Base-by-base conservation (phyloP, 1,140 invertebrate genomes). In the Heliconius himera region DNA sequence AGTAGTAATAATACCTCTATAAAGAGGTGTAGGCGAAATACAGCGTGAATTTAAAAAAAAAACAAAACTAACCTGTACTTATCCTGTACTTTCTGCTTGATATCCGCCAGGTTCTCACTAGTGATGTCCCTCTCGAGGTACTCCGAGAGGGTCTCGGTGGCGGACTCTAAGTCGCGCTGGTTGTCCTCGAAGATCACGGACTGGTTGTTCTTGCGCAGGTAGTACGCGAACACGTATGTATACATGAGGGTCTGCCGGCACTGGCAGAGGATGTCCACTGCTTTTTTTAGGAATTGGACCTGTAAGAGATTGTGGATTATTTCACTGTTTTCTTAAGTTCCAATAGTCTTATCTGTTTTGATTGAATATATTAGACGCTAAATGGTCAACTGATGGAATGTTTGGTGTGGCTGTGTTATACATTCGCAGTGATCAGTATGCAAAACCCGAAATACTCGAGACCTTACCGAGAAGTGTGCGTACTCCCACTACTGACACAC, bases 131-230 rank as follows among this genome's bases (percentile, higher is more conserved):
- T 96, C 95, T 99, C 99, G 81, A 99, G 96, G 95, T 99, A 99
- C 95, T 99, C 99, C 29, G 98, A 99, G 76, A 99, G 95, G 83
- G 97, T 98, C 95, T 99, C 99, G 9, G 99, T 99, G 76, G 99
- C 98, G 88, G 97, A 98, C 95, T 99, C 99, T 80, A 99, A 96
- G 96, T 99, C 99, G 91, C 97, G 98, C 96, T 99, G 99, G 96
- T 99, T 99, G 93, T 99, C 98, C 96, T 99, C 99, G 96, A 99
- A 99, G 89, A 99, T 99, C 93, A 98, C 98, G 87, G 98, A 99
- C 95, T 99, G 99, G 96, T 99, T 99, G 95, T 99, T 99, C 95
- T 99, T 99, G 90, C 97, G 96, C 88, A 99, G 96, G 93, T 99
- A 99, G 95, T 99, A 99, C 86, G 99, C 99, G 96, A 99, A 99